These are phyloP conservation scores for Paralichthys olivaceus DNA, from an alignment of 2,113 vertebrate genomes.

Conservation along the genomic window DNA sequence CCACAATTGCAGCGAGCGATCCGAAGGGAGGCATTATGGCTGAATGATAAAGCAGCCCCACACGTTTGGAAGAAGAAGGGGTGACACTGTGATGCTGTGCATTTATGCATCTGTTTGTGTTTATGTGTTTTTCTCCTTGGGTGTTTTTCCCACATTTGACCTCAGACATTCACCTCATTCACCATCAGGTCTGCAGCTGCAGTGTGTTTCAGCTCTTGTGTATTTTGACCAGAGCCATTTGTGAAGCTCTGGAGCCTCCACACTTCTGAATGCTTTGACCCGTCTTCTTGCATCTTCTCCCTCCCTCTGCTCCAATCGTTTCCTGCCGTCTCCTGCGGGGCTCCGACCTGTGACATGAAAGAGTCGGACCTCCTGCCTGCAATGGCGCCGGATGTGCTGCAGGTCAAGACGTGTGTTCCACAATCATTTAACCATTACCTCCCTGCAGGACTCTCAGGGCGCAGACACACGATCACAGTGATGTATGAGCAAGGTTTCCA, in stretches of 20 bases:
- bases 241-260: not conserved
- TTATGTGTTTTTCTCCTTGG: not conserved
- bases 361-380: constrained; percentile 21
- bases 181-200: not conserved
- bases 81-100: not conserved
- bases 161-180: not conserved
- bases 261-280: not conserved
- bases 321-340: constrained; percentile 46
- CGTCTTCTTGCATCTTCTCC: constrained; percentile 19
- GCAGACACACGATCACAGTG: not conserved
- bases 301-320: constrained; percentile 25
- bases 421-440: constrained; percentile 40
- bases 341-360: constrained; percentile 52
- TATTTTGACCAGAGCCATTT: no score
- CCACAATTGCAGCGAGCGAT: not conserved
- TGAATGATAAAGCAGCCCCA: constrained; percentile 41
- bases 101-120: constrained; percentile 3
- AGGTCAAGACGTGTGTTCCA: constrained; percentile 29
- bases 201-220: no score
- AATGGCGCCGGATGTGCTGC: constrained; percentile 30
- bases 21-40: constrained; percentile 43
- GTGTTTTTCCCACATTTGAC: constrained; percentile 5
- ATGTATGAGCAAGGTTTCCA: not conserved
- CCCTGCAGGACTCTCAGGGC: not conserved
- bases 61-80: constrained; percentile 7